A percentile compares a stretch with the other conserved stretches of the same genome.
phyloP scores from a whole-genome alignment of 2,797 vertebrate species.

The Anabacerthia variegaticeps region DNA sequence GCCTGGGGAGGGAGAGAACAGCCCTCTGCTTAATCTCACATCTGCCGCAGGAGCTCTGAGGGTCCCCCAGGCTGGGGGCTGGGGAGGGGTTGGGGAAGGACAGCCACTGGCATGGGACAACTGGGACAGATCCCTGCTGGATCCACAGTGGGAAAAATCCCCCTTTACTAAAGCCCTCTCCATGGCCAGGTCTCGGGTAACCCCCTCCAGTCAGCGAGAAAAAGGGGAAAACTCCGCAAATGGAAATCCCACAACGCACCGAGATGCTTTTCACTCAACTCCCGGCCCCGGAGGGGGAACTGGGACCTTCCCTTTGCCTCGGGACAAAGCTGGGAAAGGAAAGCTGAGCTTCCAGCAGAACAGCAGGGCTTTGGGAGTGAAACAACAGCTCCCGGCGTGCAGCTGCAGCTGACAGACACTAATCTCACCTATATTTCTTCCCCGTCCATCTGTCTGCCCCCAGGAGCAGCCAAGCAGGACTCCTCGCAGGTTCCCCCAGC shows the following conservation, averaged over 20 bases:
- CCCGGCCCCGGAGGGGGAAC: background rate
- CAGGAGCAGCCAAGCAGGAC: fast-evolving
- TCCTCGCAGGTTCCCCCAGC: fast-evolving
- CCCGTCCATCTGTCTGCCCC: background rate
- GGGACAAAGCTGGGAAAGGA: background rate
- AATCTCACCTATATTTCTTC: background rate
- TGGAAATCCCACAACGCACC: background rate
- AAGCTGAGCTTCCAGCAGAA: background rate
- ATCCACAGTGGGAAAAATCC: background rate
- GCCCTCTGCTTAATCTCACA: background rate
- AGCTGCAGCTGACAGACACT: background rate
- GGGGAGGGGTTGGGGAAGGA: background rate
- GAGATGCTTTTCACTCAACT: background rate
- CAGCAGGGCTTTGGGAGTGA: background rate
- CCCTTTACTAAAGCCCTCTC: fast-evolving
- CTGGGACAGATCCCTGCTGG: background rate
- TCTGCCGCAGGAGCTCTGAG: background rate
- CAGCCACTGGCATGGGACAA: fast-evolving
- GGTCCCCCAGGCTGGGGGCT: background rate
- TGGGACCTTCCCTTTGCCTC: background rate
- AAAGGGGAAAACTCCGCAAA: too few relatives aligned
- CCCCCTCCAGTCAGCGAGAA: fast-evolving
- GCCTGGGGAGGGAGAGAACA: background rate
- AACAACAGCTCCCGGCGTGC: background rate
- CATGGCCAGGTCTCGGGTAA: background rate